Conservation (phyloP, 2,113 vertebrate genomes). For the Serilophus lunatus region DNA sequence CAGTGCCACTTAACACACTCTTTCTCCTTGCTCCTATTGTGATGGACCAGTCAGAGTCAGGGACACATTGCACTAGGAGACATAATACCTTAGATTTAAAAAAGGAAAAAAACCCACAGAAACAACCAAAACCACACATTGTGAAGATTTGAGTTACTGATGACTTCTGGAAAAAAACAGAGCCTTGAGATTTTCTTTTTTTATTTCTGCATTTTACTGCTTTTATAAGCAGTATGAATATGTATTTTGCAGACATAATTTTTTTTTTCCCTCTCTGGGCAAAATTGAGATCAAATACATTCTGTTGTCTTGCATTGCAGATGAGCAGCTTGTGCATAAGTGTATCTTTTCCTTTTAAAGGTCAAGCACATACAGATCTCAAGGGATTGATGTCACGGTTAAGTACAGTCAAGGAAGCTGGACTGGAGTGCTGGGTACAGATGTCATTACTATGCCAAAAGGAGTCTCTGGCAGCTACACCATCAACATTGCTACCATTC, state of each 20-base stretch:
- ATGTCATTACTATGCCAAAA: conserved; percentile 82
- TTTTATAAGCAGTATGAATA: neutral
- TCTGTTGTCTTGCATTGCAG: neutral
- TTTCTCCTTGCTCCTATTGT: neutral
- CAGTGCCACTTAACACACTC: neutral
- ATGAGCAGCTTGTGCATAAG: neutral
- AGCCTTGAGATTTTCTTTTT: neutral
- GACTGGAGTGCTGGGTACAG: conserved; percentile 88
- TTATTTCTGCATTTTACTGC: neutral
- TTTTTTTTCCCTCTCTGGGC: neutral
- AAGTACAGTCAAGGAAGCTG: conserved; percentile 95
- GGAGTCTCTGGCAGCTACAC: conserved; percentile 80
- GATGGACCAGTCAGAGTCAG: neutral
- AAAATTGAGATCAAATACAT: neutral
- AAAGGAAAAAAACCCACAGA: too few relatives aligned
- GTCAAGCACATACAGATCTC: conserved; percentile 81
- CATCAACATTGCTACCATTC: conserved; percentile 89
- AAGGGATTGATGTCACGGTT: conserved; percentile 78
- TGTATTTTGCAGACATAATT: neutral
- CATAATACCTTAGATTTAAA: neutral
- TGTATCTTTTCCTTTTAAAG: conserved; percentile 64
- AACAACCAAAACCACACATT: too few relatives aligned
- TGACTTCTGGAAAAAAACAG: neutral
- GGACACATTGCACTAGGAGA: neutral
- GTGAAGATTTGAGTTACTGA: neutral